Conservation (phyloP, 1,140 invertebrate genomes). For the Armadillidium nasatum region DNA sequence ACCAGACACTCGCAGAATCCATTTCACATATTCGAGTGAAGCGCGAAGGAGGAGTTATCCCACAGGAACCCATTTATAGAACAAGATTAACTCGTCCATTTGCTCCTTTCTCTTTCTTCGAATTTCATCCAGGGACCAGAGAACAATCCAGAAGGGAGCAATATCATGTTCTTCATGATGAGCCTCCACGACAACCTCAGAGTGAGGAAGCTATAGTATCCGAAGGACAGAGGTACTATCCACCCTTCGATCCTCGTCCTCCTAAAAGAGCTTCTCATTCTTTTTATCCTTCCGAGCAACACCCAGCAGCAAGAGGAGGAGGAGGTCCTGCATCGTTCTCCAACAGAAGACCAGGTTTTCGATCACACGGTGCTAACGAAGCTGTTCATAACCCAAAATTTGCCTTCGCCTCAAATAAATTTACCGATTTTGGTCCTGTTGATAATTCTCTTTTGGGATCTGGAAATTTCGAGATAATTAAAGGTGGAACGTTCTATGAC, state of each 20-base stretch:
- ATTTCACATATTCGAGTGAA: not conserved
- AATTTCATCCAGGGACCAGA: not conserved
- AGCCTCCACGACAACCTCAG: not conserved
- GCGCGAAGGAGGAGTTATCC: not conserved
- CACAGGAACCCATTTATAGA: not conserved
- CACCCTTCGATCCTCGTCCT: not conserved
- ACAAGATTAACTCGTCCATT: not conserved
- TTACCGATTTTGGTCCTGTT: slow-evolving; percentile 25
- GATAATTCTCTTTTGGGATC: slow-evolving; percentile 63
- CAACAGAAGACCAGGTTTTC: not conserved
- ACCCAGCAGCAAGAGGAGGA: not conserved
- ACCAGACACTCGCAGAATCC: not conserved
- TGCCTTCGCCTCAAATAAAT: slow-evolving; percentile 23
- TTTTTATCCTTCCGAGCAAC: not conserved
- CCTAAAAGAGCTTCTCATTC: not conserved
- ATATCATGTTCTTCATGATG: no score
- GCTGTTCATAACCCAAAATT: not conserved
- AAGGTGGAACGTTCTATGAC: slow-evolving; percentile 77
- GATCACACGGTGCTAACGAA: not conserved
- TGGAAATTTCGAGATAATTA: slow-evolving; percentile 81
- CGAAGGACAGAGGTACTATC: not conserved
- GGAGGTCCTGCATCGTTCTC: not conserved
- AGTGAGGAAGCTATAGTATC: not conserved
- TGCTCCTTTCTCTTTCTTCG: not conserved
- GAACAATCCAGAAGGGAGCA: not conserved